Evolutionary conservation across 2,797 vertebrate genomes (phyloP).

Genomic region (Varecia variegata): DNA sequence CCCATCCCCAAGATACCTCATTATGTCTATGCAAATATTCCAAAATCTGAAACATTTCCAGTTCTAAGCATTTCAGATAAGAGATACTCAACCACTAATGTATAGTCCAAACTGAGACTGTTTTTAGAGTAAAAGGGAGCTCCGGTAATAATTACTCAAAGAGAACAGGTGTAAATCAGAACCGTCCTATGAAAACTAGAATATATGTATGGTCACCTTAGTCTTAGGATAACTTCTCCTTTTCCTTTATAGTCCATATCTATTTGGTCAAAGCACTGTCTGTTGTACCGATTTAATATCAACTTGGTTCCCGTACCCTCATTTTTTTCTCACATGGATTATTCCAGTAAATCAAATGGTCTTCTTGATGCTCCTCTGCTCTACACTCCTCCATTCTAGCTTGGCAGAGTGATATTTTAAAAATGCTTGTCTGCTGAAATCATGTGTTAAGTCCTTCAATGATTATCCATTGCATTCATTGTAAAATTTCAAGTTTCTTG

Average conservation of each 20-base stretch:
- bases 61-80: not conserved
- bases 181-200: not conserved
- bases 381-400: not conserved
- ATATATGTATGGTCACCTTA: not conserved
- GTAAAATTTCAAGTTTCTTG: conserved; percentile 4
- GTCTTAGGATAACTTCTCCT: not conserved
- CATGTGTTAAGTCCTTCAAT: not conserved
- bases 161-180: not conserved
- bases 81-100: not conserved
- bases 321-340: conserved; percentile 4
- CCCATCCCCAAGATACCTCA: not conserved
- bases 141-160: not conserved
- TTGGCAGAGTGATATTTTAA: conserved; percentile 6
- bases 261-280: not conserved
- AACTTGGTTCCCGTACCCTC: not conserved
- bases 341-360: not conserved
- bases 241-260: not conserved
- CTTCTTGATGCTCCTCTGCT: not conserved
- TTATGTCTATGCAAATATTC: not conserved
- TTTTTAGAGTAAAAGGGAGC: not conserved
- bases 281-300: not conserved
- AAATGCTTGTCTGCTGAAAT: not conserved
- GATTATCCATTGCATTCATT: not conserved
- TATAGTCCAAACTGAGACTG: not conserved
- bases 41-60: not conserved